These are phyloP conservation scores for Megalops atlanticus DNA, from an alignment of 2,113 vertebrate genomes.

Conservation along the genomic window DNA sequence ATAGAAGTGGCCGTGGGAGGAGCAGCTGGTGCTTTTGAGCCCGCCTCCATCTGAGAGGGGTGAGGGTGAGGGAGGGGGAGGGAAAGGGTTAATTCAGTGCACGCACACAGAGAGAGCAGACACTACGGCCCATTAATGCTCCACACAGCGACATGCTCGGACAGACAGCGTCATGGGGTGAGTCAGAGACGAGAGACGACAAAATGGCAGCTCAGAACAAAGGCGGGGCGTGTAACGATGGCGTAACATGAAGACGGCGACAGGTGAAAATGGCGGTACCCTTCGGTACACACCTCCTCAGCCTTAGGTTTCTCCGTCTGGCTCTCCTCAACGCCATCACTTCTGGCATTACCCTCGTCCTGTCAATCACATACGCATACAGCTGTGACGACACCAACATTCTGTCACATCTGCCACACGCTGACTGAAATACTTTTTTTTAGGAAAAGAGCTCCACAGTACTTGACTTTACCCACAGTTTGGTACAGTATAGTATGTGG, in stretches of 20 bases:
- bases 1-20: slow-evolving; percentile 39
- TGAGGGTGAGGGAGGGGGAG: slow-evolving; percentile 15
- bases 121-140: not conserved
- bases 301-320: slow-evolving; percentile 60
- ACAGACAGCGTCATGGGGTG: not conserved
- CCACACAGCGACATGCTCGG: too few species aligned
- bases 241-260: not conserved
- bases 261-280: not conserved
- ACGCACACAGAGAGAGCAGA: too few species aligned
- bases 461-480: too few species aligned
- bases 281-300: slow-evolving; percentile 43
- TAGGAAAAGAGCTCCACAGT: too few species aligned
- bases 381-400: too few species aligned
- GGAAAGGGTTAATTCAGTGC: too few species aligned
- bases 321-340: slow-evolving; percentile 62
- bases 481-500: too few species aligned
- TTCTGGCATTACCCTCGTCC: too few species aligned
- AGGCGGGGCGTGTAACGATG: not conserved
- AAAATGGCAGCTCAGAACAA: too few species aligned
- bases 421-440: too few species aligned
- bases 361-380: not conserved
- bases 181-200: too few species aligned
- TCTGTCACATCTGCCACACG: too few species aligned
- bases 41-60: slow-evolving; percentile 69
- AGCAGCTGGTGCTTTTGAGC: slow-evolving; percentile 57